Percentiles rank a stretch among this genome's conserved stretches.
Evolutionary conservation across 2,888 invertebrate species (phyloP).

Genomic region (Drosophila melanocephala): DNA sequence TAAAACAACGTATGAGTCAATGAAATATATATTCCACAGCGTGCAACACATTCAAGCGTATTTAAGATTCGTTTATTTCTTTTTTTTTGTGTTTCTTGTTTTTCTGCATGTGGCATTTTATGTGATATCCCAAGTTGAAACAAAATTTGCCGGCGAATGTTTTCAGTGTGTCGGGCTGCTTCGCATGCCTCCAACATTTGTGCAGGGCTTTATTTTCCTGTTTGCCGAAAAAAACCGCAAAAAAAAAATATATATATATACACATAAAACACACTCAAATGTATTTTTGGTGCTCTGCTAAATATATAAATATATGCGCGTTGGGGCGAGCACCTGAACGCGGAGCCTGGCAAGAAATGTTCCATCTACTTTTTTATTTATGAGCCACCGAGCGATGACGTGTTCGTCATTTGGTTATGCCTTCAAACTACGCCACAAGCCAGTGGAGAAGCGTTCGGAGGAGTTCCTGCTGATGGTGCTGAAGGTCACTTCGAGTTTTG

Average conservation of each 20-base stretch:
- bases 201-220: conserved; percentile 59
- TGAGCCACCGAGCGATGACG: conserved; percentile 64
- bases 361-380: conserved; percentile 73
- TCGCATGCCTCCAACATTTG: conserved; percentile 52
- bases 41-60: conserved; percentile 33
- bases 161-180: conserved; percentile 30
- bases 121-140: conserved; percentile 60
- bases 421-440: conserved; percentile 28
- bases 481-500: conserved; percentile 71
- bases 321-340: conserved; percentile 61
- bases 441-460: background rate
- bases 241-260: background rate
- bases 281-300: conserved; percentile 79
- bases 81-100: conserved; percentile 13
- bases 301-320: conserved; percentile 76
- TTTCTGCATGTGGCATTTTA: conserved; percentile 59
- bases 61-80: conserved; percentile 26
- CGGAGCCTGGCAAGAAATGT: conserved; percentile 57
- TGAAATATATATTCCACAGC: background rate
- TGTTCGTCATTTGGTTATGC: conserved; percentile 48
- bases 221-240: conserved; percentile 33
- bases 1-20: background rate
- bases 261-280: conserved; percentile 57
- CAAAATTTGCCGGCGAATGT: conserved; percentile 49
- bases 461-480: conserved; percentile 21